A percentile compares a stretch with the other conserved stretches of the same genome.
These are phyloP conservation scores for Dryocosmus kuriphilus DNA, from an alignment of 2,888 invertebrate genomes.

Conservation along the genomic window DNA sequence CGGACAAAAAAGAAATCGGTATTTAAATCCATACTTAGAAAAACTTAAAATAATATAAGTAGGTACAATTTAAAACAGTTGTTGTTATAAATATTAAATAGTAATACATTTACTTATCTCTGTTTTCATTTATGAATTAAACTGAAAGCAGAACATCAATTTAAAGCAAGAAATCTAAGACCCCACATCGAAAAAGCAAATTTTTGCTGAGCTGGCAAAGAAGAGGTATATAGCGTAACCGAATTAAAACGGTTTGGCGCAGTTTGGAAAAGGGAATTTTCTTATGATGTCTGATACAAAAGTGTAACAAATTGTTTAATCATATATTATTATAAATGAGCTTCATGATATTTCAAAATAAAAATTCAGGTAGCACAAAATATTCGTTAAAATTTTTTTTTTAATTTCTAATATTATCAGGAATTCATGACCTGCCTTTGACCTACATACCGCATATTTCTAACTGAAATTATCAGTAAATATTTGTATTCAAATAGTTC, in stretches of 20 bases:
- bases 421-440: too few relatives aligned
- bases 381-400: too few relatives aligned
- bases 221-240: neutral
- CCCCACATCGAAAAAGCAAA: neutral
- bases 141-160: neutral
- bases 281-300: neutral
- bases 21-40: neutral
- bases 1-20: neutral
- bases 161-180: slow-evolving; percentile 13
- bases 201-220: neutral
- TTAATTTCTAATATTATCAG: too few relatives aligned
- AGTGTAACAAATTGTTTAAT: neutral
- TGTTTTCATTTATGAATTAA: neutral
- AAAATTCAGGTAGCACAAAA: too few relatives aligned
- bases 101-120: neutral
- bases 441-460: too few relatives aligned
- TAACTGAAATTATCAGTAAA: too few relatives aligned
- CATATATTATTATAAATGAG: neutral
- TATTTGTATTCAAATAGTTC: neutral
- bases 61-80: neutral
- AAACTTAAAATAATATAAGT: neutral
- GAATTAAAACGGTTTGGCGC: neutral
- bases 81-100: neutral
- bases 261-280: neutral
- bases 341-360: too few relatives aligned